Percentiles rank a stretch among this genome's conserved stretches.
These are phyloP conservation scores for Pimephales promelas DNA, from an alignment of 2,113 vertebrate species.

Conservation along the genomic window DNA sequence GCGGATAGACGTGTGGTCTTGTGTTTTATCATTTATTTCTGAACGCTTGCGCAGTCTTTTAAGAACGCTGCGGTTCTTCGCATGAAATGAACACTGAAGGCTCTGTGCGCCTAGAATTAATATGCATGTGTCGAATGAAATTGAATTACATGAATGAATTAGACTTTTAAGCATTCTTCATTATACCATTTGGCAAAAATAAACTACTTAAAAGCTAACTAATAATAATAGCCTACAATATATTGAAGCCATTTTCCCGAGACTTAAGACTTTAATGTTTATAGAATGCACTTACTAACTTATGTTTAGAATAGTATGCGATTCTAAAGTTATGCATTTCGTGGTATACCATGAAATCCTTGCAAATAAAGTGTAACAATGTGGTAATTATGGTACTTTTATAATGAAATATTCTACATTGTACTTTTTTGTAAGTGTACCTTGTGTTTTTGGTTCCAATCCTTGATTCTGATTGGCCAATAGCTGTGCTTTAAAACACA, in stretches of 20 bases:
- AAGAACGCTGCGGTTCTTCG: not conserved
- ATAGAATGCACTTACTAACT: not conserved
- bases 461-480: too few relatives aligned
- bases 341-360: not conserved
- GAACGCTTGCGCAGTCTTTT: slow-evolving; percentile 5
- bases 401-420: not conserved
- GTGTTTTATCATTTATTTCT: not conserved
- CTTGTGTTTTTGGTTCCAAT: not conserved
- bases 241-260: not conserved
- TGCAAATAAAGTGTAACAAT: not conserved
- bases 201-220: slow-evolving; percentile 4
- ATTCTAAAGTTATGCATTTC: not conserved
- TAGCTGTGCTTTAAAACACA: too few relatives aligned
- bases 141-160: not conserved
- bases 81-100: not conserved
- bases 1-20: not conserved
- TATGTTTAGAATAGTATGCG: not conserved
- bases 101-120: slow-evolving; percentile 29
- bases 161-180: not conserved
- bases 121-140: slow-evolving; percentile 22
- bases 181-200: not conserved
- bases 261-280: not conserved
- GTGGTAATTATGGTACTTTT: not conserved
- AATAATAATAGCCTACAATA: not conserved
- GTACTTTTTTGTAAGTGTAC: not conserved